phyloP scores from a whole-genome alignment of 2,113 vertebrate species.

The Trinectes maculatus region DNA sequence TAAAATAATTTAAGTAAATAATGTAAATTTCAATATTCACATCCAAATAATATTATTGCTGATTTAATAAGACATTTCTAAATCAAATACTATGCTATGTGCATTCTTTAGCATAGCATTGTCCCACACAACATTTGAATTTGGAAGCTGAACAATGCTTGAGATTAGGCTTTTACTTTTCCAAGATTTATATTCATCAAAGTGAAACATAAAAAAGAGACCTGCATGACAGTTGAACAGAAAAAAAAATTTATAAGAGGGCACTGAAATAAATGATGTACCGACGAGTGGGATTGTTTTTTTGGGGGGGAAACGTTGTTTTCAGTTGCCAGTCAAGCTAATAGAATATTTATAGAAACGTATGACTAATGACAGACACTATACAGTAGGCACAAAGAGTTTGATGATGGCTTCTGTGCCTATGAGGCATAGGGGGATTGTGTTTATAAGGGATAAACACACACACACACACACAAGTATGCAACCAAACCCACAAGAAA shows the following conservation, averaged over 20 bases:
- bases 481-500: conserved; percentile 46
- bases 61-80: background rate
- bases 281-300: conserved; percentile 66
- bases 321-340: conserved; percentile 64
- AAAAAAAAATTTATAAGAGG: conserved; percentile 68
- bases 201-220: conserved; percentile 43
- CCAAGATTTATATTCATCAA: conserved; percentile 42
- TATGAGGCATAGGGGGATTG: conserved; percentile 56
- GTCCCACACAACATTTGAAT: conserved; percentile 19
- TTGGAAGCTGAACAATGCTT: conserved; percentile 25
- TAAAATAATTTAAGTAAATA: background rate
- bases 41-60: background rate
- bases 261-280: conserved; percentile 75
- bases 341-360: conserved; percentile 80
- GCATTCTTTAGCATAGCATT: background rate
- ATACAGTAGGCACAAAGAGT: conserved; percentile 59
- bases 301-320: conserved; percentile 59
- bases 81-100: background rate
- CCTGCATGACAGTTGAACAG: conserved; percentile 54
- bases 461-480: conserved; percentile 19
- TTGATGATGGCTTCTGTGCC: conserved; percentile 72
- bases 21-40: background rate
- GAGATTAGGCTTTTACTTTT: conserved; percentile 45
- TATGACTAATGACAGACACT: conserved; percentile 74
- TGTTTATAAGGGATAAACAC: conserved; percentile 45